Percentiles rank a stretch among this genome's conserved stretches.
These are phyloP conservation scores for Trilocha varians DNA, from an alignment of 2,888 invertebrate species.

Conservation along the genomic window DNA sequence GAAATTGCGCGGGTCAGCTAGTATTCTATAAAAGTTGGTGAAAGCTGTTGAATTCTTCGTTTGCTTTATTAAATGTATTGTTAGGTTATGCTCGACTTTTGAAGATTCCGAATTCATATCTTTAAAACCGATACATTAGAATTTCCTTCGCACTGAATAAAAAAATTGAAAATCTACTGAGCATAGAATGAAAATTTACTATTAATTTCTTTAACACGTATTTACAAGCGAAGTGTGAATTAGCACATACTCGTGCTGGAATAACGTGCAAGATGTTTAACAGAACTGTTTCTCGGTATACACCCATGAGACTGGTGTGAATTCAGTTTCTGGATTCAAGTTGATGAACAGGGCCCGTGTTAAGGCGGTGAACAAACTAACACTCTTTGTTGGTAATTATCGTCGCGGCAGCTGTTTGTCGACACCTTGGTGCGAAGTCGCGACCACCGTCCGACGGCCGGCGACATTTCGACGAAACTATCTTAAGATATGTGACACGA, in stretches of 20 bases:
- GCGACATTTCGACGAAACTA: conserved; percentile 60
- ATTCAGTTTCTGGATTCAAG: conserved; percentile 31
- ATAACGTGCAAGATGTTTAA: conserved; percentile 11
- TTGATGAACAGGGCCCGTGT: conserved; percentile 30
- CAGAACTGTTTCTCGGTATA: conserved; percentile 19
- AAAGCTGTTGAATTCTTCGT: too few species aligned
- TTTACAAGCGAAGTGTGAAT: not conserved
- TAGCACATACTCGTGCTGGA: not conserved
- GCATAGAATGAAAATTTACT: not conserved
- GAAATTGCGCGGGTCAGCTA: too few species aligned
- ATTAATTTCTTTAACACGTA: not conserved
- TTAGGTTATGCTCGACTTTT: too few species aligned
- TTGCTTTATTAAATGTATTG: too few species aligned
- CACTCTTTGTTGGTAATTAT: conserved; percentile 66
- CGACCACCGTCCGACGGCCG: conserved; percentile 63
- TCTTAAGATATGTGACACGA: conserved; percentile 29
- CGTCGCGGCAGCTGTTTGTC: conserved; percentile 60
- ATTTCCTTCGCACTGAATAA: too few species aligned
- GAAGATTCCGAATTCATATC: too few species aligned
- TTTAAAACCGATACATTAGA: too few species aligned
- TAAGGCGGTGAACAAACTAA: conserved; percentile 51
- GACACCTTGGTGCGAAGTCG: conserved; percentile 66
- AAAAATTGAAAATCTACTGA: too few species aligned
- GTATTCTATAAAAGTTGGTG: too few species aligned
- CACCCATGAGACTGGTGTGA: conserved; percentile 26